Base-by-base conservation (phyloP, 2,888 invertebrate genomes). In the Pachycephus smyrnensis region DNA sequence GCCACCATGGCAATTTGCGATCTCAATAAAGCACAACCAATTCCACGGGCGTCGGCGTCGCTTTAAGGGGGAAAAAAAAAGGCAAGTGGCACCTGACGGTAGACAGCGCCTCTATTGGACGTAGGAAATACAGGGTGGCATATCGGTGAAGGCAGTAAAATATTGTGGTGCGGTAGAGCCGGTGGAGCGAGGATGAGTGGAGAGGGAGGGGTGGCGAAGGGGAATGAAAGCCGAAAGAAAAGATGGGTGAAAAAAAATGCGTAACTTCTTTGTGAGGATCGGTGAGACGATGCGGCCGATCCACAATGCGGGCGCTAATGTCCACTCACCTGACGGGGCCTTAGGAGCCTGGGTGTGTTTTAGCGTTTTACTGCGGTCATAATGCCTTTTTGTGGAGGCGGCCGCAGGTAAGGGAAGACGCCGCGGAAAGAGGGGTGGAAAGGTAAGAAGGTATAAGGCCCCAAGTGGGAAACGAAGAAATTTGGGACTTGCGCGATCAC, bases 271-370 rank as follows among this genome's bases (percentile, higher is more conserved):
- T 31, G 31, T 33, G 73, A 71, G 33, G 23, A 71, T 32, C 71
- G 71, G 71, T 33, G 71, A 33, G 71, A 71, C 71, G 30, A 82
- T 84, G 86, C 84, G 84, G 86, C 80, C 85, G 84, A 87, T 87
- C 85, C 86, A 89, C 89, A 89, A 87, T 88, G 83, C 86, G 84
- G 84, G 83, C 85, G 85, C 85, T 87, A 88, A 87, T 87, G 87
- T 85, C 86, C 87, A 86, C 84, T 87, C 84, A 86, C 83, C 78
- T 68, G 69, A 40, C 76, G 32, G 36, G 69, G 71, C 71, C 71
- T 80, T 80, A 79, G 77, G 81, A 79, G 76, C 84, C 84, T 76
- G 80, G 81, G 76, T 84, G 55, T 55, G 84, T 86, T 88, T 87
- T 88, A 85, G 80, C 86, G 86, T 86, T 87, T 87, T 88, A 87